A percentile compares a stretch with the other conserved stretches of the same genome.
phyloP scores from a whole-genome alignment of 2,113 vertebrate genomes.

The Crypturellus undulatus region DNA sequence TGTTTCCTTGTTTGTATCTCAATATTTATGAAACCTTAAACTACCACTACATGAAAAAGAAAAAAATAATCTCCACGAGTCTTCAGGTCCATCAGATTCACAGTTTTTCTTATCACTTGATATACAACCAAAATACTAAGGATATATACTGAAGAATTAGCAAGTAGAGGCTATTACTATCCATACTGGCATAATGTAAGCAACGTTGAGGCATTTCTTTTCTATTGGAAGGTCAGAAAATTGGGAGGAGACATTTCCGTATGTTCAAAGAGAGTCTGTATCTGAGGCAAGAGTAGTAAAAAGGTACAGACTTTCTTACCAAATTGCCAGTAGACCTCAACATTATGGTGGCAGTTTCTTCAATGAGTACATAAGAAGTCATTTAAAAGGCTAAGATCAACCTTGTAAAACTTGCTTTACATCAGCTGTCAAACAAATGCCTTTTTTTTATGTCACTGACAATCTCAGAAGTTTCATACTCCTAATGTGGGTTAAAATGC shows the following conservation, averaged over 20 bases:
- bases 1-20: background rate
- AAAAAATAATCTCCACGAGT: background rate
- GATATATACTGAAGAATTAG: background rate
- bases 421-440: background rate
- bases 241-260: background rate
- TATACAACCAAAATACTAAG: background rate
- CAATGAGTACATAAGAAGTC: background rate
- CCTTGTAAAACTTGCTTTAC: background rate
- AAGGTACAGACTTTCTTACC: background rate
- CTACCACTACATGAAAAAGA: background rate
- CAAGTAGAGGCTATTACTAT: background rate
- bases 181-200: background rate
- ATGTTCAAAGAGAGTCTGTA: background rate
- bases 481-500: background rate
- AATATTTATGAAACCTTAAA: background rate
- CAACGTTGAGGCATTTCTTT: background rate
- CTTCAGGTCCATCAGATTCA: background rate
- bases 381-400: background rate
- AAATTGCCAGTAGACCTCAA: background rate
- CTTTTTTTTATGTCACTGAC: background rate
- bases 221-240: conserved; percentile 9
- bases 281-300: background rate
- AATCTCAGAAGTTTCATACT: background rate
- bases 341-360: background rate
- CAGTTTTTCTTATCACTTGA: background rate